These are phyloP conservation scores for Agrochola macilenta DNA, from an alignment of 2,888 invertebrate species.

Conservation along the genomic window DNA sequence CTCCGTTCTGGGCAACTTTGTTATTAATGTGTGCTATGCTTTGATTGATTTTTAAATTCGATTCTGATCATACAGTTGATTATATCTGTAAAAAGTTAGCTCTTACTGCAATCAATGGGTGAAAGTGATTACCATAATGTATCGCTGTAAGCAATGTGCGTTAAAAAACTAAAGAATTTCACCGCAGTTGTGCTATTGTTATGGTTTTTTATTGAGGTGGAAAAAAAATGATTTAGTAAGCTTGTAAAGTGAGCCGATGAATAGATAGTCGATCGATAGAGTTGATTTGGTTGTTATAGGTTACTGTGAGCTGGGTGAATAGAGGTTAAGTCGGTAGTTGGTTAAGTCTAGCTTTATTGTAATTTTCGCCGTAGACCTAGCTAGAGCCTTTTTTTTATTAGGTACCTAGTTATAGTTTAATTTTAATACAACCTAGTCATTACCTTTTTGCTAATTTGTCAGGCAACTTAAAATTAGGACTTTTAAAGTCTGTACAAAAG, in stretches of 20 bases:
- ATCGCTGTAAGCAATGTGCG: conserved; percentile 56
- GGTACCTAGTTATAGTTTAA: background rate
- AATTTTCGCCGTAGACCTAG: background rate
- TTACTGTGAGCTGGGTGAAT: conserved; percentile 29
- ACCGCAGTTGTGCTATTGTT: conserved; percentile 61
- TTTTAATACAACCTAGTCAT: background rate
- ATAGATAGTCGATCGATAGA: conserved; percentile 55
- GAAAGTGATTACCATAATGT: conserved; percentile 68
- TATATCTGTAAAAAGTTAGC: conserved; percentile 58
- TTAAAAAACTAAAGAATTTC: conserved; percentile 66
- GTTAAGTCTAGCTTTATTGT: conserved; percentile 27
- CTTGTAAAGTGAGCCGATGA: conserved; percentile 59
- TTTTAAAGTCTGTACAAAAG: background rate
- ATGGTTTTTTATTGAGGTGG: conserved; percentile 52
- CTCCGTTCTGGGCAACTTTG: conserved; percentile 65
- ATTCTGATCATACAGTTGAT: conserved; percentile 66
- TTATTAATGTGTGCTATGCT: conserved; percentile 69
- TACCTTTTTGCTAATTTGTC: background rate
- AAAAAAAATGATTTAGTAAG: conserved; percentile 60
- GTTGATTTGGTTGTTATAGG: conserved; percentile 53
- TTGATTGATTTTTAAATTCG: conserved; percentile 75
- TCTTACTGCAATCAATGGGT: conserved; percentile 61
- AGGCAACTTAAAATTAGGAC: background rate
- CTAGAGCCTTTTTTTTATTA: background rate
- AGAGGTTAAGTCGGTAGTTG: conserved; percentile 41